A percentile compares a stretch with the other conserved stretches of the same genome.
Conservation (phyloP, 1,140 invertebrate genomes). For the Uloborus diversus region DNA sequence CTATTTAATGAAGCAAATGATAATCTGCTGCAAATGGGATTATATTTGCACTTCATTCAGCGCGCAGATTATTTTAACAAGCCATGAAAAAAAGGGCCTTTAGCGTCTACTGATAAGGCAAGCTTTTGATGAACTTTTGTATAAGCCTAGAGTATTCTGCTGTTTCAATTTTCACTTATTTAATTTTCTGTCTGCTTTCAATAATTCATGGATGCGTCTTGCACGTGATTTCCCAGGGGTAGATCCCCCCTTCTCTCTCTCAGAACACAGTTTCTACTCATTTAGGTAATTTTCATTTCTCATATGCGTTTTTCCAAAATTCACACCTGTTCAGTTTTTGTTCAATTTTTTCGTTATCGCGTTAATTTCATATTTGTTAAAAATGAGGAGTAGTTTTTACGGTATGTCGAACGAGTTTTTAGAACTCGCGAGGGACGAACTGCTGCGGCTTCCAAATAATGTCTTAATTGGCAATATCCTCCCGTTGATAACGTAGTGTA, state of each 20-base stretch:
- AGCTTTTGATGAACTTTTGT: slow-evolving; percentile 35
- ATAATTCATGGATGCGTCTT: slow-evolving; percentile 34
- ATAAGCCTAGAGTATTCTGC: background rate
- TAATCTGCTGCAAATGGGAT: slow-evolving; percentile 47
- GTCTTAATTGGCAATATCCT: too few relatives aligned
- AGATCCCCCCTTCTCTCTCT: background rate
- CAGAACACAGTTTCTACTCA: slow-evolving; percentile 17
- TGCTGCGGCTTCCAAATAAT: too few relatives aligned
- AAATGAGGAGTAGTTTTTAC: too few relatives aligned
- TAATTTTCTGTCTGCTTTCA: slow-evolving; percentile 33
- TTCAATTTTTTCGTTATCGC: too few relatives aligned
- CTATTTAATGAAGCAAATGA: slow-evolving; percentile 43
- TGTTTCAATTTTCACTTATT: slow-evolving; percentile 47
- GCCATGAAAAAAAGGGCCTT: slow-evolving; percentile 7
- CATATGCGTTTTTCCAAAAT: background rate
- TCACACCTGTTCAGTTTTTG: background rate
- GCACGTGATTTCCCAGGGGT: slow-evolving; percentile 31
- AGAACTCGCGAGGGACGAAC: too few relatives aligned
- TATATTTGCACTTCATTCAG: slow-evolving; percentile 37
- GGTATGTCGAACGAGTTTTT: too few relatives aligned
- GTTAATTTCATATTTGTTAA: too few relatives aligned
- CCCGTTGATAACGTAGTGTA: too few relatives aligned
- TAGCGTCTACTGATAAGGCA: background rate
- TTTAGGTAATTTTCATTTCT: slow-evolving; percentile 26
- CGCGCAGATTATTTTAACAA: slow-evolving; percentile 36